Evolutionary conservation across 2,113 vertebrate genomes (phyloP).

Genomic region (Oreochromis aureus): DNA sequence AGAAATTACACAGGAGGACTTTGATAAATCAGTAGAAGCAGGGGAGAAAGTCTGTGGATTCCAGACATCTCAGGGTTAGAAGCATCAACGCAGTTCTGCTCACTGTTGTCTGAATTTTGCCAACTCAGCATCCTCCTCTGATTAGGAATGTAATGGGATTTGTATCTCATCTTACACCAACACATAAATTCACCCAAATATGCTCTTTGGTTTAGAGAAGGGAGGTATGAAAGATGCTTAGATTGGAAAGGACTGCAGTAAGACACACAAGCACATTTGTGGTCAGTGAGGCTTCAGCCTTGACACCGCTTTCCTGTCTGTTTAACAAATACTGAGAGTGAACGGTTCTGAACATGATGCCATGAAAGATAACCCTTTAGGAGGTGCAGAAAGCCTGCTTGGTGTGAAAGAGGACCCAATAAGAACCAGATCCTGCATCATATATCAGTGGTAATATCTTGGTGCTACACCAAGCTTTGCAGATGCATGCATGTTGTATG

Average conservation of each 20-base stretch:
- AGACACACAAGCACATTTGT: neutral
- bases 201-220: neutral
- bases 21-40: neutral
- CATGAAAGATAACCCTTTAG: slow-evolving; percentile 9
- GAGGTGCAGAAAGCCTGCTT: neutral
- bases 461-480: neutral
- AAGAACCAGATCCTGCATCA: neutral
- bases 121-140: slow-evolving; percentile 11
- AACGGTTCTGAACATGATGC: slow-evolving; percentile 17
- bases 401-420: neutral
- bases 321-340: slow-evolving; percentile 29
- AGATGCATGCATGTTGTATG: neutral
- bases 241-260: neutral
- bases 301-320: neutral
- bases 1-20: neutral
- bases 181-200: neutral
- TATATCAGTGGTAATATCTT: neutral
- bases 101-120: neutral
- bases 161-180: neutral
- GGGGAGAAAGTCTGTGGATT: neutral
- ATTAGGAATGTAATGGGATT: neutral
- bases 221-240: neutral
- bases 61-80: neutral
- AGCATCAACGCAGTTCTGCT: neutral
- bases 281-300: slow-evolving; percentile 9